Evolutionary conservation across 2,888 invertebrate genomes (phyloP).

Genomic region (Notodonta ziczac): DNA sequence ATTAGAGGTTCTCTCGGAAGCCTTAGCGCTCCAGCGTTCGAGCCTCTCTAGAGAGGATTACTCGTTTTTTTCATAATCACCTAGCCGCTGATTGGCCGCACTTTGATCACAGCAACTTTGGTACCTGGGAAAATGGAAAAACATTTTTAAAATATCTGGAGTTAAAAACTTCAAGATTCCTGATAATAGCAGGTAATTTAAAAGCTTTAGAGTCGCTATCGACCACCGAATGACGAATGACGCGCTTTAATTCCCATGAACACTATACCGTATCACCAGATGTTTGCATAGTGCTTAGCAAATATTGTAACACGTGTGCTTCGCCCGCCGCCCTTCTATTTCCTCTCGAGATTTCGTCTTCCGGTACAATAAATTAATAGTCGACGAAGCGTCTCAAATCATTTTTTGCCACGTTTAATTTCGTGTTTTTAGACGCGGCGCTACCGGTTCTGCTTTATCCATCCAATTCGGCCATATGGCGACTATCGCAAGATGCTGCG

Average conservation of each 20-base stretch:
- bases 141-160: constrained; percentile 43
- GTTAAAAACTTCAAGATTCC: constrained; percentile 28
- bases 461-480: constrained; percentile 65
- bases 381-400: constrained; percentile 50
- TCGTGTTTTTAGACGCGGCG: constrained; percentile 59
- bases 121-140: constrained; percentile 74
- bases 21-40: constrained; percentile 72
- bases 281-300: constrained; percentile 77
- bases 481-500: constrained; percentile 27
- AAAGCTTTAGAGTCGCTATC: constrained; percentile 16
- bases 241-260: constrained; percentile 52
- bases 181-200: constrained; percentile 36
- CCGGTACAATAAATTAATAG: constrained; percentile 81
- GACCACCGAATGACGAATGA: constrained; percentile 22
- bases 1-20: constrained; percentile 79
- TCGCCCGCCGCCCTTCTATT: constrained; percentile 74
- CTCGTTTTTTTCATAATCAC: constrained; percentile 81
- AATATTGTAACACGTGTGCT: constrained; percentile 84
- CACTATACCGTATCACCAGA: constrained; percentile 66
- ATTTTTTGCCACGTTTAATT: constrained; percentile 68
- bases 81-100: constrained; percentile 78
- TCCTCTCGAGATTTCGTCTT: constrained; percentile 84
- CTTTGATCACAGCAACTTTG: constrained; percentile 79
- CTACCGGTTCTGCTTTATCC: constrained; percentile 59
- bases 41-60: constrained; percentile 72